Evolutionary conservation across 2,888 invertebrate genomes (phyloP).

Genomic region (Cantharis nigra): DNA sequence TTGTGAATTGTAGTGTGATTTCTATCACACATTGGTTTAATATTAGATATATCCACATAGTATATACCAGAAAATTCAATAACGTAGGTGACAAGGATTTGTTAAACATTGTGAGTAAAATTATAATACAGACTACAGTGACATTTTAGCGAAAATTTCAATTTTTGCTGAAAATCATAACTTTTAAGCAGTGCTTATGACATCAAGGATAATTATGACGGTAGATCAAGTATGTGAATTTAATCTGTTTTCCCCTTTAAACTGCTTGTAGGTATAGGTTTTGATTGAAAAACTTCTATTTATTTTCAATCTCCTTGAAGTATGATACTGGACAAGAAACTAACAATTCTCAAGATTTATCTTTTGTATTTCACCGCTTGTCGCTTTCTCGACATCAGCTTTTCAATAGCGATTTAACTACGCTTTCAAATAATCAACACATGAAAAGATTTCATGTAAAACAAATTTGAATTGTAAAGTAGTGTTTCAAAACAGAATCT

Average conservation of each 20-base stretch:
- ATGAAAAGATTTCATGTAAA: not conserved
- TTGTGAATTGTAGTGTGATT: too few species aligned
- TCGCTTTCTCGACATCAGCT: not conserved
- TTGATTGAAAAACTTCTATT: not conserved
- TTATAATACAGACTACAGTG: too few species aligned
- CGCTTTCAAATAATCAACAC: not conserved
- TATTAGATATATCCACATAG: too few species aligned
- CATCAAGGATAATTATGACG: not conserved
- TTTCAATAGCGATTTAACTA: not conserved
- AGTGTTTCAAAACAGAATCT: not conserved
- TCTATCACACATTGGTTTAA: too few species aligned
- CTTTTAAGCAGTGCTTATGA: not conserved
- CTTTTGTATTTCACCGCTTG: not conserved
- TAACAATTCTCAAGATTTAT: not conserved
- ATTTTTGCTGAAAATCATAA: not conserved
- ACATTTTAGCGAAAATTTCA: too few species aligned
- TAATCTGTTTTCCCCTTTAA: not conserved
- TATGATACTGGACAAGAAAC: not conserved
- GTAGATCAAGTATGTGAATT: not conserved
- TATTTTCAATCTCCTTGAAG: not conserved
- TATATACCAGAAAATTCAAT: not conserved
- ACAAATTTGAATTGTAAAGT: not conserved
- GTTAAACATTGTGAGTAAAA: too few species aligned
- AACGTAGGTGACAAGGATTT: too few species aligned
- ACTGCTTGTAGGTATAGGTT: not conserved